Base-by-base conservation (phyloP, 2,113 vertebrate genomes). In the Erinaceus europaeus region DNA sequence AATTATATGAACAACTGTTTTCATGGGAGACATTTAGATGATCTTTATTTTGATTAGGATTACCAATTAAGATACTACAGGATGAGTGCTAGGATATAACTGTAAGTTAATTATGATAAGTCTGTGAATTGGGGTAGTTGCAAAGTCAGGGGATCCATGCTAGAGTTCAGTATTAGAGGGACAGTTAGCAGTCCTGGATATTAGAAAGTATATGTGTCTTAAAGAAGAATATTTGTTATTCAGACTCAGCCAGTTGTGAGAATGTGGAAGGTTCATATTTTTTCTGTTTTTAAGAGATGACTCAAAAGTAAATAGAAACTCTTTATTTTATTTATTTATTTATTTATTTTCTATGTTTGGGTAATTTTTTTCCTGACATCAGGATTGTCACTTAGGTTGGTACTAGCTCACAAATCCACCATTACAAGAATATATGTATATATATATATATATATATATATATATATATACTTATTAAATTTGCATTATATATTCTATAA, bases 41-140 rank as follows among this genome's bases (percentile, higher is more conserved):
- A 38, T 62, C 5, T 52, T 91, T 12, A 48, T 73, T 81, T 83
- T 88, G 21, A 69, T 55, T 57, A 42, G 3, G 40, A 36, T 52
- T 76, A 52, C 12, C 32, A 76, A 18, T 64, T 73, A 48, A 76
- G 14, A 50, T 53, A 76, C 1, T 44, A 46, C 0, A 53, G 4
- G 17, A 76, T 7, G n/a, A n/a, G n/a, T n/a, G n/a, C n/a, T n/a
- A n/a, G n/a, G n/a, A n/a, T n/a, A n/a, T n/a, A n/a, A n/a, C n/a
- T n/a, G n/a, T 71, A n/a, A 79, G 36, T 9, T 0, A 84, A 52
- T 78, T 62, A 64, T 18, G 46, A 76, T 44, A 48, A 23, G 36
- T 40, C 46, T 52, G n/a, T 77, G 17, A 84, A 44, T 21, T 40
- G 2, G 6, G 14, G 73, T 21, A 32, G 6, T 5, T 44, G 18